These are phyloP conservation scores for Falco columbarius DNA, from an alignment of 2,797 vertebrate species.

Conservation along the genomic window DNA sequence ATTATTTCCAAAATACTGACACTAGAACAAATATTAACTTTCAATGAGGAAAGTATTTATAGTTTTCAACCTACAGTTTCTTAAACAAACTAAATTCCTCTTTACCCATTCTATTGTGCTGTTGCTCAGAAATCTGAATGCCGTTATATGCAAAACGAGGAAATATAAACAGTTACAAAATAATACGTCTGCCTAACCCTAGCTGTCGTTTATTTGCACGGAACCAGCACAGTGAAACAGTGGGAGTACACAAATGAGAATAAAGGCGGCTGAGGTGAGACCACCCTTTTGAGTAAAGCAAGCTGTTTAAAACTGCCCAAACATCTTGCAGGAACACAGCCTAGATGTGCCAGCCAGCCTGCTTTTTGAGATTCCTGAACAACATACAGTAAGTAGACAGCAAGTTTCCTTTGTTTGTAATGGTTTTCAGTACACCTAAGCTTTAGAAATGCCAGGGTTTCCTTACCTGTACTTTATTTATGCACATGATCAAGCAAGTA, in stretches of 20 bases:
- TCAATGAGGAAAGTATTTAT: not conserved
- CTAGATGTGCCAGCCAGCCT: not conserved
- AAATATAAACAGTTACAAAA: not conserved
- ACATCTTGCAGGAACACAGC: not conserved
- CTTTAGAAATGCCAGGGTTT: not conserved
- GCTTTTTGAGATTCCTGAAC: not conserved
- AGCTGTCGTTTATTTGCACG: not conserved
- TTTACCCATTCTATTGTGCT: not conserved
- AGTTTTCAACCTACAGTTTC: slow-evolving; percentile 25
- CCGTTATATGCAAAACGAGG: not conserved
- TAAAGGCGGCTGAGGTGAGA: not conserved
- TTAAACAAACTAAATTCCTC: not conserved
- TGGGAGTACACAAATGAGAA: not conserved
- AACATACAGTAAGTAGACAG: not conserved
- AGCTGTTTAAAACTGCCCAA: not conserved
- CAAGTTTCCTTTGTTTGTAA: not conserved
- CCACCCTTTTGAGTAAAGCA: not conserved
- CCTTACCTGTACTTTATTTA: not conserved
- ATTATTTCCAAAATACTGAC: slow-evolving; percentile 47
- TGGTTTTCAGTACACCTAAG: not conserved
- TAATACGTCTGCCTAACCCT: not conserved
- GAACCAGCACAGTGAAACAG: not conserved
- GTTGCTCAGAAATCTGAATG: not conserved
- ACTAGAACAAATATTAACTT: slow-evolving; percentile 32
- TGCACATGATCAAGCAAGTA: not conserved